A percentile compares a stretch with the other conserved stretches of the same genome.
Conservation (phyloP, 1,140 invertebrate species). For the Triops longicaudatus region DNA sequence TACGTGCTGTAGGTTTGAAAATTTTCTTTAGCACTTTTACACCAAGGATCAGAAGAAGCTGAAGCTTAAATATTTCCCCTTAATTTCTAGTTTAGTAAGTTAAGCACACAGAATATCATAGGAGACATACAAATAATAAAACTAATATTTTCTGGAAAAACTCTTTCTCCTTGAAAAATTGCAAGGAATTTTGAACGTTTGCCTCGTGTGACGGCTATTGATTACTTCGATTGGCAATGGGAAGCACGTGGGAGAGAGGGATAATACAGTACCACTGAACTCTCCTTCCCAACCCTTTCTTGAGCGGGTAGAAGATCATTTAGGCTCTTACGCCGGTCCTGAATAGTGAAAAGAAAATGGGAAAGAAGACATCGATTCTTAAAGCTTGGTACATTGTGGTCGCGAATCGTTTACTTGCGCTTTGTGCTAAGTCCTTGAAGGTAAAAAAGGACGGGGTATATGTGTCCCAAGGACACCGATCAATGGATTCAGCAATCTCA, state of each 20-base stretch:
- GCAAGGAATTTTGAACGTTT: background rate
- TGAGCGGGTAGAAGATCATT: background rate
- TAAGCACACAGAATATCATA: too few relatives aligned
- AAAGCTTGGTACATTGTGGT: background rate
- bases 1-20: too few relatives aligned
- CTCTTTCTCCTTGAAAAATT: background rate
- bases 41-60: too few relatives aligned
- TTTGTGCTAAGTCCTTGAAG: background rate
- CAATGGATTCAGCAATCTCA: background rate
- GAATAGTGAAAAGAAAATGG: background rate
- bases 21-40: too few relatives aligned
- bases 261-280: background rate
- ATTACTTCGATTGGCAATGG: background rate
- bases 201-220: background rate
- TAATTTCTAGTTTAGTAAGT: too few relatives aligned
- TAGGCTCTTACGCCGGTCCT: too few relatives aligned
- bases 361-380: background rate
- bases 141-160: too few relatives aligned
- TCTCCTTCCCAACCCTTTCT: background rate
- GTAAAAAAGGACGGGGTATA: background rate
- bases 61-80: too few relatives aligned
- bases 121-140: too few relatives aligned
- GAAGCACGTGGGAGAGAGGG: background rate
- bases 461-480: background rate
- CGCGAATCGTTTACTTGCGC: background rate